Conservation (phyloP, 2,113 vertebrate species). For the Mormoops blainvillei region DNA sequence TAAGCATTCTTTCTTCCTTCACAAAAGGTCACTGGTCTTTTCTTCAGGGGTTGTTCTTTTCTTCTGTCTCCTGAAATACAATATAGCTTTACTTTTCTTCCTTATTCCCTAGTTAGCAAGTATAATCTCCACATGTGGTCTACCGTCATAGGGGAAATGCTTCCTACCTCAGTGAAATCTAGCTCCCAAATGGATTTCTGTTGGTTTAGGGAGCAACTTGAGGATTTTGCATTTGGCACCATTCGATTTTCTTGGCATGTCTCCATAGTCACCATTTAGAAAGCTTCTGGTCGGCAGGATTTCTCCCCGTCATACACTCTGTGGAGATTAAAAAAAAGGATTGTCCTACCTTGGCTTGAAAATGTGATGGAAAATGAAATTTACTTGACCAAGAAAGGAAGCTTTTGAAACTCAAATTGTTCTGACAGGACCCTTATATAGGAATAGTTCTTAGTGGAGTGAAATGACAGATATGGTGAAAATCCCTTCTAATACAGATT, state of each 20-base stretch:
- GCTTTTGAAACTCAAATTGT: conserved; percentile 36
- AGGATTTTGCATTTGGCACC: conserved; percentile 24
- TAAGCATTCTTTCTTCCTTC: conserved; percentile 38
- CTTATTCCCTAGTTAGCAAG: neutral
- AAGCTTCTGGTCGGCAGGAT: conserved; percentile 31
- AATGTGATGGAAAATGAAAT: conserved; percentile 58
- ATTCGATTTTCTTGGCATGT: conserved; percentile 30
- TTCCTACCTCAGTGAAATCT: conserved; percentile 14
- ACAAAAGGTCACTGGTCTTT: conserved; percentile 5
- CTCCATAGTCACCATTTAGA: conserved; percentile 61
- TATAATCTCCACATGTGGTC: neutral
- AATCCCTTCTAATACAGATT: neutral
- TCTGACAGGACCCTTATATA: neutral
- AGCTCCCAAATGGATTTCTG: conserved; percentile 18
- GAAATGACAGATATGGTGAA: neutral
- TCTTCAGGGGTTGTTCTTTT: neutral
- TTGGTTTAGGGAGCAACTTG: conserved; percentile 37
- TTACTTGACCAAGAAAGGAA: conserved; percentile 35
- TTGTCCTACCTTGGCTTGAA: conserved; percentile 39
- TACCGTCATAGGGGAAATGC: conserved; percentile 21
- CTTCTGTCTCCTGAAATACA: neutral
- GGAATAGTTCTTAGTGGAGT: neutral
- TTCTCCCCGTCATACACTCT: conserved; percentile 5
- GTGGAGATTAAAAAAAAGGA: conserved; percentile 41
- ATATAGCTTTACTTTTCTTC: neutral